Evolutionary conservation across 2,113 vertebrate species (phyloP).

Genomic region (Ceyx cyanopectus): DNA sequence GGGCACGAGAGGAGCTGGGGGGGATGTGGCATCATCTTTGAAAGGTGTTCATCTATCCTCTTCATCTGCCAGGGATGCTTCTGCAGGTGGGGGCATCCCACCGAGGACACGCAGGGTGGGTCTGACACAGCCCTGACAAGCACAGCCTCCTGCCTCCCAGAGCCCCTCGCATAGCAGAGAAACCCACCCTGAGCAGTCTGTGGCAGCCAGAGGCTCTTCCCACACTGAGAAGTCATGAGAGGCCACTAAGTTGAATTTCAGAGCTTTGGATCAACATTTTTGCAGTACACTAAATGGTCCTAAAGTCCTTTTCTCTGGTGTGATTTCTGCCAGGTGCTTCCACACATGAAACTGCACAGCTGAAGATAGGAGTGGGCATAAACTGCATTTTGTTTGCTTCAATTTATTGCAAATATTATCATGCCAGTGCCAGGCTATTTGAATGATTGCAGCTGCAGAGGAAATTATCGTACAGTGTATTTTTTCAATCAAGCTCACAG

Average conservation of each 20-base stretch:
- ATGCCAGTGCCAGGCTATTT: background rate
- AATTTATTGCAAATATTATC: background rate
- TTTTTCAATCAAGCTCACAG: conserved; percentile 2
- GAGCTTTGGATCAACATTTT: fast-evolving
- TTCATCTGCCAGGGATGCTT: background rate
- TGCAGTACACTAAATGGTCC: background rate
- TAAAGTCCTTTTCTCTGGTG: background rate
- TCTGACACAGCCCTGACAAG: background rate
- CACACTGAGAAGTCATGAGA: fast-evolving
- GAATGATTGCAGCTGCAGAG: background rate
- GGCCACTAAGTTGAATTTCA: background rate
- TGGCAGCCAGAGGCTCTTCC: background rate
- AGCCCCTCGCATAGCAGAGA: background rate
- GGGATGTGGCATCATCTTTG: fast-evolving
- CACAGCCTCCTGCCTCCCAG: background rate
- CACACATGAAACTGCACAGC: background rate
- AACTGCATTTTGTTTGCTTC: background rate
- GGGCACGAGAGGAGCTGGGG: no score
- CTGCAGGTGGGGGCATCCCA: fast-evolving
- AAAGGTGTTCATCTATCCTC: background rate
- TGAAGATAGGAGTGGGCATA: background rate
- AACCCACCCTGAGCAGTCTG: background rate
- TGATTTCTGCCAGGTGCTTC: background rate
- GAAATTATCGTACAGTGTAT: background rate
- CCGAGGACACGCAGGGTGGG: background rate